These are phyloP conservation scores for Ardeotis arabs DNA, from an alignment of 2,113 vertebrate species.

Conservation along the genomic window DNA sequence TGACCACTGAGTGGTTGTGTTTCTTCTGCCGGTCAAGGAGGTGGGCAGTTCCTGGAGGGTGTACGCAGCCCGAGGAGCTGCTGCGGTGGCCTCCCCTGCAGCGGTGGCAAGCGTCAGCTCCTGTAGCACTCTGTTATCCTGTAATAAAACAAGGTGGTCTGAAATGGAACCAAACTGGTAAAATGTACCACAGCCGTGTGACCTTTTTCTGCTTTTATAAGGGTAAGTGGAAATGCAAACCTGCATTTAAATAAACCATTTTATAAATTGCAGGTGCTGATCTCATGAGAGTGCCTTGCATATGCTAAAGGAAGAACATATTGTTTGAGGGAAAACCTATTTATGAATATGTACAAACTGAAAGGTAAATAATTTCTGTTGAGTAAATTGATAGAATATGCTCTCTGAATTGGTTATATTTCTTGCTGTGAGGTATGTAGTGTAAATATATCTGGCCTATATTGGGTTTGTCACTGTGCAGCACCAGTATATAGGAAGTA, in stretches of 20 bases:
- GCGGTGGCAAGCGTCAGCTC: too few species aligned
- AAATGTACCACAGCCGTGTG: accelerated
- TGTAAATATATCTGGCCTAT: not conserved
- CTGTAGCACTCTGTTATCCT: not conserved
- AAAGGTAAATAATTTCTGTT: not conserved
- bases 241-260: not conserved
- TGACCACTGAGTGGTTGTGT: not conserved
- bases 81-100: not conserved
- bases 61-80: not conserved
- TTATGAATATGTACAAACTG: not conserved
- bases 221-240: not conserved
- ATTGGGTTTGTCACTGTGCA: not conserved
- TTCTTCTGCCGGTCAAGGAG: not conserved
- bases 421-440: not conserved
- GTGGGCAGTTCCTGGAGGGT: not conserved
- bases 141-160: not conserved
- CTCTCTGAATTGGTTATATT: not conserved
- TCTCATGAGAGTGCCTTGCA: not conserved
- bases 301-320: not conserved
- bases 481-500: not conserved
- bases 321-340: not conserved
- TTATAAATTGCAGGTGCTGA: conserved; percentile 17
- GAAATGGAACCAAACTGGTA: not conserved
- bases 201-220: not conserved
- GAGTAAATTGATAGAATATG: not conserved